Evolutionary conservation across 2,113 vertebrate genomes (phyloP).

Genomic region (Passer domesticus): DNA sequence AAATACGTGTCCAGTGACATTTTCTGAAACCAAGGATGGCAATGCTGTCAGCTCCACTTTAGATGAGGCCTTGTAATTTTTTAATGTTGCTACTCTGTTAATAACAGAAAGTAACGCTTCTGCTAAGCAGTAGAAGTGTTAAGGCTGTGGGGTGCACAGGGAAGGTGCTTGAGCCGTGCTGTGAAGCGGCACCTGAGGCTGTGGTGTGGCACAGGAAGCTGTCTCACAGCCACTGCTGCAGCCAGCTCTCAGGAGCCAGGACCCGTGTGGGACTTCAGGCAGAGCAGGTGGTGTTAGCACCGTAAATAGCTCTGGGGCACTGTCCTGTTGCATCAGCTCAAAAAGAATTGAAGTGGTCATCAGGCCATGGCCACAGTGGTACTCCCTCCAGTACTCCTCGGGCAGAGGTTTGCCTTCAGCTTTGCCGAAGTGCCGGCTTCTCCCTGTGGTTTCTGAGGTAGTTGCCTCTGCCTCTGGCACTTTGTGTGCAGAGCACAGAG

Average conservation of each 20-base stretch:
- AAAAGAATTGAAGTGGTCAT: neutral
- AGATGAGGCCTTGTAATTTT: neutral
- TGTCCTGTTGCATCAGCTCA: neutral
- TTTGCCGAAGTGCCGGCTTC: accelerated
- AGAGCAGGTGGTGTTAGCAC: accelerated
- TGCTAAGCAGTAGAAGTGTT: neutral
- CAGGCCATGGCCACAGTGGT: no score
- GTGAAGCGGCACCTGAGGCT: neutral
- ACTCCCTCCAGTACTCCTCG: accelerated
- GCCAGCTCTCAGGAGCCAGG: neutral
- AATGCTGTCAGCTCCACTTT: neutral
- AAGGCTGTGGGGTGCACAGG: accelerated
- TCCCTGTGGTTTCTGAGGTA: neutral
- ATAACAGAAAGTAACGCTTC: neutral
- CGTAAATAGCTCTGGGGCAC: accelerated
- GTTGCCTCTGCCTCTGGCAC: no score
- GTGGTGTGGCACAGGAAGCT: accelerated
- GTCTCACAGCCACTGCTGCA: accelerated
- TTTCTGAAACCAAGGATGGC: neutral
- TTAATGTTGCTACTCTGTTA: neutral
- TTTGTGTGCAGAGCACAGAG: neutral
- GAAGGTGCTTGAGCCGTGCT: neutral
- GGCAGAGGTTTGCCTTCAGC: neutral
- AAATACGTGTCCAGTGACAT: neutral
- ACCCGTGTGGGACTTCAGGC: accelerated